phyloP scores from a whole-genome alignment of 92 coral and sea anemone species.

The Virgularia gustaviana region DNA sequence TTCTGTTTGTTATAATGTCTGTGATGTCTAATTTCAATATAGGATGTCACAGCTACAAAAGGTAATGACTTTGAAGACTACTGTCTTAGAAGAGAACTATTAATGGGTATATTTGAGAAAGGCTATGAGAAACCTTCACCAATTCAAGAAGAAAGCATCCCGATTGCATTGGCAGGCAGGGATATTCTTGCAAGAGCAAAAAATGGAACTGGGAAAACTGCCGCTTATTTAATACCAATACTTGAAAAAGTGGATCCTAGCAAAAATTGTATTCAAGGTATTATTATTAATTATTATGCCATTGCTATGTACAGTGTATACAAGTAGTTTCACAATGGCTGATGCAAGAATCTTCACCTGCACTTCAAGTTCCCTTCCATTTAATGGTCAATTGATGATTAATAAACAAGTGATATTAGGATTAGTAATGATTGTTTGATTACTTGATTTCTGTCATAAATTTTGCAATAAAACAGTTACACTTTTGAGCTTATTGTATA shows the following conservation, averaged over 20 bases:
- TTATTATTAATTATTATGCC: too few relatives aligned
- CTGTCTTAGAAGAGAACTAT: constrained; percentile 84
- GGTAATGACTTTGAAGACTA: constrained; percentile 99
- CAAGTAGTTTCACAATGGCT: too few relatives aligned
- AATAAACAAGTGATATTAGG: too few relatives aligned
- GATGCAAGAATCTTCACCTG: too few relatives aligned
- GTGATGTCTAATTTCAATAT: neutral
- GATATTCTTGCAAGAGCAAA: constrained; percentile 97
- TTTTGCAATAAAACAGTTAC: too few relatives aligned
- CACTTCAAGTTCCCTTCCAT: too few relatives aligned
- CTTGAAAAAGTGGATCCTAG: constrained; percentile 74
- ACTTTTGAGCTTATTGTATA: too few relatives aligned
- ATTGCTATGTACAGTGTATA: too few relatives aligned
- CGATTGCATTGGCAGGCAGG: constrained; percentile 93
- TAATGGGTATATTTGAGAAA: constrained; percentile 98
- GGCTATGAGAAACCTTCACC: constrained; percentile 98
- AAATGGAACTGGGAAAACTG: constrained; percentile 99
- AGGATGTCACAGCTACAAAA: constrained; percentile 98
- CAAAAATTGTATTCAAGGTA: constrained; percentile 84
- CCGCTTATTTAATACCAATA: constrained; percentile 91
- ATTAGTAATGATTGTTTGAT: too few relatives aligned
- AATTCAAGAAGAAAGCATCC: constrained; percentile 96
- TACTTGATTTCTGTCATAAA: too few relatives aligned
- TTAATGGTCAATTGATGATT: too few relatives aligned
- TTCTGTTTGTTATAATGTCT: neutral